Base-by-base conservation (phyloP, 2,113 vertebrate species). In the Mus spicilegus region DNA sequence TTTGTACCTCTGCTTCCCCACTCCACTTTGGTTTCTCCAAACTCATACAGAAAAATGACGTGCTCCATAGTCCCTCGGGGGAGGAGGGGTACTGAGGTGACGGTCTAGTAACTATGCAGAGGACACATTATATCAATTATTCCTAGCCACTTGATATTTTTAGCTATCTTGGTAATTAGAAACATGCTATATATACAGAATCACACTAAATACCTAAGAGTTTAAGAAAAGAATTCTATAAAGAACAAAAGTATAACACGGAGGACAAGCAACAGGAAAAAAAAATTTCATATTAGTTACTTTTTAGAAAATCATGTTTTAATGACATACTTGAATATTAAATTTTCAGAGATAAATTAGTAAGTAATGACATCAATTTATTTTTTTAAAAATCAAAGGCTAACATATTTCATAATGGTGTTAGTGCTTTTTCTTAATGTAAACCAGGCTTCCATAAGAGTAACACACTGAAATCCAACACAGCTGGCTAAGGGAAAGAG, bases 181-280 rank as follows among this genome's bases (percentile, higher is more conserved):
- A 95, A 96, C 70, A 97, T 26, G 75, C 26, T 90, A 81, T 30
- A 93, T 28, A 95, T 28, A 75, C 5, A 93, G 42, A 96, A 77
- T 90, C 85, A 95, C 42, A 94, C 69, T 86, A 95, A 95, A n/a
- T 87, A 81, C 20, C 77, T 90, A 33, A 91, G 54, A 96, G 51
- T 96, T 87, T 93, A 94, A 97, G 76, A 88, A 73, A 91, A 88
- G 46, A 95, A 81, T 90, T 94, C 63, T 87, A 96, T 95, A n/a
- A 76, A 85, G 5, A 89, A 91, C 78, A 82, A 87, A 85, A 81
- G 4, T 67, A 92, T 3, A 82, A n/a, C 87, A 19, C 54, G 17
- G 58, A 87, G 30, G 49, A 87, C 39, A 93, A 87, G 49, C 91
- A 96, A 88, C 5, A 63, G 63, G 46, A 80, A 46, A 39, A 58